Evolutionary conservation across 2,888 invertebrate genomes (phyloP).

Genomic region (Agonopterix subpropinquella): DNA sequence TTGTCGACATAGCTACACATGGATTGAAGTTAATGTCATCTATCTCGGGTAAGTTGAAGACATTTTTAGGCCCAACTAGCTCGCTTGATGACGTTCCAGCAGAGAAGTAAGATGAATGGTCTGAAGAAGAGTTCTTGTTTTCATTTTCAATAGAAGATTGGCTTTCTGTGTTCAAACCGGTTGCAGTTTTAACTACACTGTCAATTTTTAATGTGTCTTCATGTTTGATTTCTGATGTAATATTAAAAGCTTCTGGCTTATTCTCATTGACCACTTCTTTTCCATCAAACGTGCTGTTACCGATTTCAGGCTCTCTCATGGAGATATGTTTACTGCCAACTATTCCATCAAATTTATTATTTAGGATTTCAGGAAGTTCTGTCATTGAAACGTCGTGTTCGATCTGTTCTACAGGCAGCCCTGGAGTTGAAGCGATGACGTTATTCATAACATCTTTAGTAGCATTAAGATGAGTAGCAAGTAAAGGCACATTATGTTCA

Average conservation of each 20-base stretch:
- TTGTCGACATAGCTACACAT: constrained; percentile 49
- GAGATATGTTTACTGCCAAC: no score
- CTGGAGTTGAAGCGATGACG: neutral
- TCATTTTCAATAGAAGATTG: constrained; percentile 10
- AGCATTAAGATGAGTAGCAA: no score
- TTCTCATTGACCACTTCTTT: neutral
- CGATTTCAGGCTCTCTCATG: no score
- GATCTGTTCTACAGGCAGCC: no score
- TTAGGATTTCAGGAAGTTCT: neutral
- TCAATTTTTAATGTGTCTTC: neutral
- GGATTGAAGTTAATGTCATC: constrained; percentile 52
- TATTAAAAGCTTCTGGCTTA: constrained; percentile 2
- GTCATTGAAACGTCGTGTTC: neutral
- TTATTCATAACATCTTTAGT: no score
- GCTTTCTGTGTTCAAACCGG: neutral
- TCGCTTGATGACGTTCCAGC: constrained; percentile 35
- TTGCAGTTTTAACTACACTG: neutral
- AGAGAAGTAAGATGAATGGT: constrained; percentile 41
- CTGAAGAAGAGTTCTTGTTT: constrained; percentile 33
- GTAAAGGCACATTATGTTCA: no score
- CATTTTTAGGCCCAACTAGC: constrained; percentile 36
- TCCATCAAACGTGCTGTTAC: no score
- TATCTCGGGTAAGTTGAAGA: constrained; percentile 60
- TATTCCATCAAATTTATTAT: no score
- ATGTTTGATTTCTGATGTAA: neutral